Evolutionary conservation across 1,140 invertebrate genomes (phyloP).

Genomic region (Eumeta japonica): DNA sequence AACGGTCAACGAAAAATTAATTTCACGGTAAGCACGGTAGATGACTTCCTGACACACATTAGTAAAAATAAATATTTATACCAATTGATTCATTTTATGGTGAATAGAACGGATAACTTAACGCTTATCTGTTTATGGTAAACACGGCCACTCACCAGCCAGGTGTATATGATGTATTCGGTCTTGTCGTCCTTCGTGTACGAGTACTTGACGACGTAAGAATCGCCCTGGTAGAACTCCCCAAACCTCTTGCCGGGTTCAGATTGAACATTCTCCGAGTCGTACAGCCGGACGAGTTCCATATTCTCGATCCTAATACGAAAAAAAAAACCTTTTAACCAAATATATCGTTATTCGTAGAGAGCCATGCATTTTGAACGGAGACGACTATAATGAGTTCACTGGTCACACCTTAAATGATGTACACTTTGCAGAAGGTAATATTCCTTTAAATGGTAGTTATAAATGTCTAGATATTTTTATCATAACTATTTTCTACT

Average conservation of each 20-base stretch:
- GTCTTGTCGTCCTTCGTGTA: slow-evolving; percentile 53
- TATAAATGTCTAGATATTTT: no score
- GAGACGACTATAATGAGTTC: no score
- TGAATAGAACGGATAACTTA: no score
- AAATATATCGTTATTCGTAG: no score
- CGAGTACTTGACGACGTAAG: slow-evolving; percentile 71
- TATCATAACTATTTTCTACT: no score
- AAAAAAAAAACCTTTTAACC: neutral
- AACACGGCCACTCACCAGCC: slow-evolving; percentile 57
- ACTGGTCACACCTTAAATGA: neutral
- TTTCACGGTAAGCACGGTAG: no score
- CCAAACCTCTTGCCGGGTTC: slow-evolving; percentile 52
- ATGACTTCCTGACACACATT: no score
- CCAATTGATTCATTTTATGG: no score
- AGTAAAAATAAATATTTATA: no score
- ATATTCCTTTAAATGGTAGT: neutral
- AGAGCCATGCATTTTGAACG: no score
- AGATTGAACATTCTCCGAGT: slow-evolving; percentile 11
- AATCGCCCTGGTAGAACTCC: slow-evolving; percentile 72
- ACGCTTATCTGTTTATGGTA: no score
- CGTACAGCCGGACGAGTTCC: slow-evolving; percentile 12
- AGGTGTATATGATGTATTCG: slow-evolving; percentile 68
- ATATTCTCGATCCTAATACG: slow-evolving; percentile 15
- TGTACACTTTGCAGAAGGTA: neutral
- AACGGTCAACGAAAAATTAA: no score